Conservation (phyloP, 2,888 invertebrate genomes). For the Lasioglossum lativentre region DNA sequence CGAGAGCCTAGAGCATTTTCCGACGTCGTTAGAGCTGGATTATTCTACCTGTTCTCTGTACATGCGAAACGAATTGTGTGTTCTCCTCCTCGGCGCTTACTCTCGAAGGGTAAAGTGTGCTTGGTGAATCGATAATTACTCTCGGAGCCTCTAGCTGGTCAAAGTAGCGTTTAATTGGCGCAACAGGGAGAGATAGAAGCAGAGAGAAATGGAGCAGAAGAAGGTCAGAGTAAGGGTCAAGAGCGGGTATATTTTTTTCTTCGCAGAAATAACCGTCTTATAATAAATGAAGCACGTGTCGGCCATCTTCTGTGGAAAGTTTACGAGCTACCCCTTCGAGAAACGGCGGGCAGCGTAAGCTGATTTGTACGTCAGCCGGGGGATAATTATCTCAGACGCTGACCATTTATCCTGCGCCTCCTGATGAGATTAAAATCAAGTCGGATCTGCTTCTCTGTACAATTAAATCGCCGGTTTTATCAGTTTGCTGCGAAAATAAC, state of each 20-base stretch:
- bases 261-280: constrained; percentile 48
- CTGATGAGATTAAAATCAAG: not conserved
- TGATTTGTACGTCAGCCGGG: constrained; percentile 4
- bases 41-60: constrained; percentile 2
- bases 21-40: not conserved
- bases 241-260: constrained; percentile 54
- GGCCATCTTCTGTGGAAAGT: constrained; percentile 27
- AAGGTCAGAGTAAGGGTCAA: constrained; percentile 51
- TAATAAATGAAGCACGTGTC: constrained; percentile 39
- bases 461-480: not conserved
- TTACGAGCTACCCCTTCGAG: constrained; percentile 18
- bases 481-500: not conserved
- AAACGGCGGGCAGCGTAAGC: constrained; percentile 11
- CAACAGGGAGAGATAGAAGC: constrained; percentile 20
- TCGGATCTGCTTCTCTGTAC: not conserved
- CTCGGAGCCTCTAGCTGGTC: constrained; percentile 14
- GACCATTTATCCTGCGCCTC: not conserved
- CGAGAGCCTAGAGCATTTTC: not conserved
- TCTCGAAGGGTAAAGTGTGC: constrained; percentile 29
- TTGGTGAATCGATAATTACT: constrained; percentile 50
- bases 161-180: constrained; percentile 56
- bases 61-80: not conserved
- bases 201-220: constrained; percentile 54
- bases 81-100: constrained; percentile 3
- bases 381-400: constrained; percentile 11